Evolutionary conservation across 2,797 vertebrate genomes (phyloP), one percentile per base, ranked within the genome.

Genomic region (Delichon dasypus): DNA sequence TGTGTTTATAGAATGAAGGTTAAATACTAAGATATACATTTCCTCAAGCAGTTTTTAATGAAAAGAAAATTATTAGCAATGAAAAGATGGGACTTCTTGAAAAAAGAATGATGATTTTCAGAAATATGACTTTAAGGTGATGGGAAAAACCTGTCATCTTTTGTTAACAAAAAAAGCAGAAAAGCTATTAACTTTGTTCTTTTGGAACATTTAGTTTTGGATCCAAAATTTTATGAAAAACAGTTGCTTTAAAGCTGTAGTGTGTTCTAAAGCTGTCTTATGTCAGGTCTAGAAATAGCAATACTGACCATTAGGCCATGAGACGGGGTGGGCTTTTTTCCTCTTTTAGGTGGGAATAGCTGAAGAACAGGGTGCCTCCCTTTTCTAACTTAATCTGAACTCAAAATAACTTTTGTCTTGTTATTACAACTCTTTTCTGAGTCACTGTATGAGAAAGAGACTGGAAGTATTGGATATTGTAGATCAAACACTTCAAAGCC

Each of bases 401-500:
- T 87, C 54, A 96, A 96, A 94, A 51, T 88, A 92, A 93, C 82
- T 84, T 95, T 91, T 95, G 82, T 93, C 87, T 88, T 91, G 50
- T 88, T 89, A 36, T 47, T 90, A 91, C 83, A 91, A 42, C 73
- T 73, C 65, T 73, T 75, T 89, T 96, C 89, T 96, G 95, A 97
- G 87, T 97, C 96, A 97, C 51, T 85, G 62, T 75, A 71, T 76
- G 67, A 95, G 97, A 96, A 81, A 92, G 82, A 73, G 79, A 83
- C 91, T 85, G 92, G 92, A 90, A 92, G 92, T 58, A n/a, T 92
- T 72, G 92, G 96, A 96, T 94, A 73, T 44, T 77, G 84, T 68
- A 93, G 85, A 64, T 78, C 81, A 95, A 76, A 88, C 65, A 67
- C 94, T 95, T 93, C 82, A 95, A 97, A 97, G 93, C 94, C 97